Evolutionary conservation across 1,140 invertebrate genomes (phyloP).

Genomic region (Orchesella cincta): DNA sequence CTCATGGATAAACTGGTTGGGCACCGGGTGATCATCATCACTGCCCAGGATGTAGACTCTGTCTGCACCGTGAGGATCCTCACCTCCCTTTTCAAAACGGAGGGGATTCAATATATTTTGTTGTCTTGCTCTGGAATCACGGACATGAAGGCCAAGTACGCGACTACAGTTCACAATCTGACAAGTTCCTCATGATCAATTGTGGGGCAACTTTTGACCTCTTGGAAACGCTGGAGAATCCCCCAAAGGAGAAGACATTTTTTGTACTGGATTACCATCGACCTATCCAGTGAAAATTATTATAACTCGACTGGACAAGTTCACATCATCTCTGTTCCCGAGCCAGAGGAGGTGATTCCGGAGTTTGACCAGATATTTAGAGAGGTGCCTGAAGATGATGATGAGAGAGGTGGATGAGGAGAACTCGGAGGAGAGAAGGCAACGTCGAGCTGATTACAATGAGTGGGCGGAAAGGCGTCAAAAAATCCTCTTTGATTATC

Average conservation of each 20-base stretch:
- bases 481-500: constrained; percentile 85
- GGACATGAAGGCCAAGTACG: constrained; percentile 74
- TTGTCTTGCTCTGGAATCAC: constrained; percentile 76
- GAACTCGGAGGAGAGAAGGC: constrained; percentile 66
- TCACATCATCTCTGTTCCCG: constrained; percentile 67
- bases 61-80: constrained; percentile 91
- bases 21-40: constrained; percentile 64
- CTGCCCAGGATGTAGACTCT: constrained; percentile 89
- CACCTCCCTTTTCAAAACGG: constrained; percentile 82
- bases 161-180: constrained; percentile 74
- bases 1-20: constrained; percentile 77
- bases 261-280: constrained; percentile 89
- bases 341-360: constrained; percentile 74
- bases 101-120: constrained; percentile 85
- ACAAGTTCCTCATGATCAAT: constrained; percentile 87
- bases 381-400: constrained; percentile 68
- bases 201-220: constrained; percentile 92
- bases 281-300: constrained; percentile 87
- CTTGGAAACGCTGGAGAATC: constrained; percentile 70
- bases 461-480: constrained; percentile 82
- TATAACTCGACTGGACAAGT: constrained; percentile 86
- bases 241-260: constrained; percentile 76
- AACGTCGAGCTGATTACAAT: constrained; percentile 81
- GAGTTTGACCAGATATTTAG: constrained; percentile 82
- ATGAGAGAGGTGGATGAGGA: constrained; percentile 61